Conservation (phyloP, 2,888 invertebrate genomes). For the Polydrusus tereticollis region DNA sequence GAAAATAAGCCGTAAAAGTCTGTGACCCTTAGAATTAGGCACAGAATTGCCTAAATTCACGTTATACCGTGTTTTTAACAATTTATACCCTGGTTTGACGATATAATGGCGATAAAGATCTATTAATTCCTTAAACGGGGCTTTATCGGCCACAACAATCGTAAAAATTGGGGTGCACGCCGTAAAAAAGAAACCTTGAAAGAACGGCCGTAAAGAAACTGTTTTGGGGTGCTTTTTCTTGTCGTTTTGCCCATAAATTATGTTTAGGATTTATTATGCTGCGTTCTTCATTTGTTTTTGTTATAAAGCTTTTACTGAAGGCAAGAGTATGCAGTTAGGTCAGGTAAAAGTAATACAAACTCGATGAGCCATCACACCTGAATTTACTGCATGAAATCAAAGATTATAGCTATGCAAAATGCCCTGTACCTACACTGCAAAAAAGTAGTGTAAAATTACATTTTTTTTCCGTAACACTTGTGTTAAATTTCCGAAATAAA, state of each 20-base stretch:
- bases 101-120: constrained; percentile 41
- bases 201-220: constrained; percentile 24
- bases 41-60: constrained; percentile 31
- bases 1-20: constrained; percentile 10
- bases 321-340: too few relatives aligned
- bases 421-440: too few relatives aligned
- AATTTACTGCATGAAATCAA: too few relatives aligned
- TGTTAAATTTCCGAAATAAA: too few relatives aligned
- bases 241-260: constrained; percentile 36
- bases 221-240: constrained; percentile 34
- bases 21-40: constrained; percentile 18
- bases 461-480: too few relatives aligned
- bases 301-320: neutral
- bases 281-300: neutral
- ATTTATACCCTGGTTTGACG: constrained; percentile 32
- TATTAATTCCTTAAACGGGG: constrained; percentile 44
- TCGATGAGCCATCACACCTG: too few relatives aligned
- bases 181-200: constrained; percentile 33
- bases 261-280: constrained; percentile 22
- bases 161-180: constrained; percentile 42
- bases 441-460: too few relatives aligned
- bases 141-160: constrained; percentile 44
- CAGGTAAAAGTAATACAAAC: too few relatives aligned
- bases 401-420: too few relatives aligned
- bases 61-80: constrained; percentile 22